Evolutionary conservation across 2,888 invertebrate species (phyloP), one percentile per base, ranked within the genome.

Genomic region (Uloborus plumipes): DNA sequence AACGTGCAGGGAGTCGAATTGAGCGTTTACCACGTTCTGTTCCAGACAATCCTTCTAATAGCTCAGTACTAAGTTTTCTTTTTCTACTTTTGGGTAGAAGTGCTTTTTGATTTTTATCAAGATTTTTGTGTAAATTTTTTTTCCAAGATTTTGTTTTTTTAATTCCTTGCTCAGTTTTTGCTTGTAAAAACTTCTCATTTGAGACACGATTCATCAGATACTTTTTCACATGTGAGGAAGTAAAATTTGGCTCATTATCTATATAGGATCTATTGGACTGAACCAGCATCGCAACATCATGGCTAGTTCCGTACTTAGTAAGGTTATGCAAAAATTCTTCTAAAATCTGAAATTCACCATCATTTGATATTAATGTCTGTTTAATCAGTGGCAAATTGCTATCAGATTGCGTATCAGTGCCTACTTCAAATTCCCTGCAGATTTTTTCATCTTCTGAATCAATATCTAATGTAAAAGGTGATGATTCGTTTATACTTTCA

Each of bases 1-100:
- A 85, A 2, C 85, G 61, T 26, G 83, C 80, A 22, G 85, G 85
- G 14, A 86, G 72, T 74, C 85, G 66, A 26, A 85, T 86, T 16
- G 80, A 80, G 0, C 85, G 73, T 31, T 85, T 85, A n/a, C 69
- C 80, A 64, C 80, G 61, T 62, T 74, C 67, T 47, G 22, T 39
- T 13, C 39, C 18, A 50, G 70, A 31, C 1, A 75, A 13, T 4
- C 20, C 20, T 14, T 71, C 73, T 20, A 51, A 49, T 39, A 49
- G 51, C 7, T 49, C n/a, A 31, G 62, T 51, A 64, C 22, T 47
- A 55, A 70, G 22, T 49, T 47, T 64, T 1, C 59, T 55, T 9
- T 62, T 13, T 64, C 55, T 64, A 20, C 59, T 62, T 53, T 70
- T 62, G 53, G 55, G 20, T 1, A 16, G n/a, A 55, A 20, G 9